Conservation (phyloP, 2,797 vertebrate species). For the Meriones psammophilus region DNA sequence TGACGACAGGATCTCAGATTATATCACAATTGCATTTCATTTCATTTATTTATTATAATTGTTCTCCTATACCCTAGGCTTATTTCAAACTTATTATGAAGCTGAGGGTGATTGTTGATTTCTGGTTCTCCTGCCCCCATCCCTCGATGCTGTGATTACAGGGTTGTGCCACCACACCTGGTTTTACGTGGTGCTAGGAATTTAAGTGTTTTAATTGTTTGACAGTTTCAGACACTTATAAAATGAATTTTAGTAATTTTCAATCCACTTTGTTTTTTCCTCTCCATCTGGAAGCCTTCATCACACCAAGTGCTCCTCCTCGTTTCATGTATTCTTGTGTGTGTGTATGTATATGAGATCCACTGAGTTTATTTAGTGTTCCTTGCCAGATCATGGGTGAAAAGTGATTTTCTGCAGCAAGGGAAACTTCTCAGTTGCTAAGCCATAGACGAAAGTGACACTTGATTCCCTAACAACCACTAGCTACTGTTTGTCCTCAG, state of each 20-base stretch:
- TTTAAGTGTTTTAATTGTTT: background rate
- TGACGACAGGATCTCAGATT: background rate
- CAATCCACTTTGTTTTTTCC: background rate
- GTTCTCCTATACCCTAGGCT: background rate
- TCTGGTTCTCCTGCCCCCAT: background rate
- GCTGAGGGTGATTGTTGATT: background rate
- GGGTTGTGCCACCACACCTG: background rate
- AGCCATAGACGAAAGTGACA: background rate
- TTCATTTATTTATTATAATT: background rate
- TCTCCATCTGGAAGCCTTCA: background rate
- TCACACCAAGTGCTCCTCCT: background rate
- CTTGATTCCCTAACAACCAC: background rate
- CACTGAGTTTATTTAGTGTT: background rate
- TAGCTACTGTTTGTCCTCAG: background rate
- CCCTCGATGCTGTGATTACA: background rate
- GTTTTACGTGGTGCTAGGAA: background rate
- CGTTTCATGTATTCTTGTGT: background rate
- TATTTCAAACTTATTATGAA: background rate
- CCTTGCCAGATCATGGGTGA: background rate
- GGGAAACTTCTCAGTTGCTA: background rate
- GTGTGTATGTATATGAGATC: background rate
- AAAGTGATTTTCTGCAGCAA: background rate
- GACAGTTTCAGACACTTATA: background rate
- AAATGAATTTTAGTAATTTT: background rate
- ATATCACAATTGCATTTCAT: background rate